Base-by-base conservation (phyloP, 2,888 invertebrate genomes). In the Ceriagrion tenellum region DNA sequence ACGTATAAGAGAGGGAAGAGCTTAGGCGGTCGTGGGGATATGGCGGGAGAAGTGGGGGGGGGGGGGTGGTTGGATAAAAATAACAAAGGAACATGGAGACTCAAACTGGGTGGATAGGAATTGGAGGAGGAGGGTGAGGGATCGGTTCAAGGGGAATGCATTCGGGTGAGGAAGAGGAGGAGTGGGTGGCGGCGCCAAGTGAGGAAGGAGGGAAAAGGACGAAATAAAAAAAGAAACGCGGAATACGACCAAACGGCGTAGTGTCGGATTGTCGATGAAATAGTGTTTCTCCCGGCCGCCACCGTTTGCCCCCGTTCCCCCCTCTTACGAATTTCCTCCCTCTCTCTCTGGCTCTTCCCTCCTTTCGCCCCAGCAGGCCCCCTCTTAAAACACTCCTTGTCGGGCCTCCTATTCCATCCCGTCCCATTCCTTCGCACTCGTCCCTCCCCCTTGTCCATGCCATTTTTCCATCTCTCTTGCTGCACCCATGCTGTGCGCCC, bases 211-310 rank as follows among this genome's bases (percentile, higher is more conserved):
- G 96, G 96, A 59, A 59, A 59, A 96, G 74, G 81, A 88, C 81
- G 95, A 95, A 95, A 95, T 96, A 96, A 96, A 96, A 96, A 96
- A 97, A 97, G 97, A 97, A 96, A 97, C 96, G 96, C 97, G 96
- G 97, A 97, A 97, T 97, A 97, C 96, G 96, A 96, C 96, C 96
- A 97, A 97, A 97, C 97, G 97, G 97, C 96, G 96, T 96, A 97
- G 69, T 93, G 93, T 93, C 93, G 93, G 93, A 93, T 93, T 93
- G 93, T 93, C 93, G 93, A 93, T 93, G 93, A 93, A 93, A 93
- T 93, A 93, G 93, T 93, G 93, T 74, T 93, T 74, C 93, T 93
- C 93, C 69, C 69, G 55, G 93, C 47, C 63, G 93, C 47, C 69
- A 63, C 91, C 63, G 59, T 63, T 63, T 47, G 40, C 16, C 59